Conservation (phyloP, 2,888 invertebrate genomes). For the Rhingia campestris region DNA sequence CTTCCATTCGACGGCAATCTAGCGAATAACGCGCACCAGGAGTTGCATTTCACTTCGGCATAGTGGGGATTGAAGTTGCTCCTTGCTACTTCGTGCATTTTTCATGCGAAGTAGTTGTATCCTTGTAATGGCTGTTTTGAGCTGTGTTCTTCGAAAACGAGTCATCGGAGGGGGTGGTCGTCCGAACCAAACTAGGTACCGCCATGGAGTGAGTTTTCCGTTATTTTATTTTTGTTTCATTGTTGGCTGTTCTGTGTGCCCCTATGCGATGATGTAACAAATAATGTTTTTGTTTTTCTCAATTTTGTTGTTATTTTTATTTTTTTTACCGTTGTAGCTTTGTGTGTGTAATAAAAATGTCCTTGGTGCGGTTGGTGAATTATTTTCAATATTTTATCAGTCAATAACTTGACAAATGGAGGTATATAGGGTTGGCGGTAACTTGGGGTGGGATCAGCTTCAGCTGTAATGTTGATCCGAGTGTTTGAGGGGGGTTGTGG, state of each 20-base stretch:
- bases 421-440: conserved; percentile 14
- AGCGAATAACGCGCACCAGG: conserved; percentile 70
- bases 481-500: conserved; percentile 2
- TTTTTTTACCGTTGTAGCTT: conserved; percentile 26
- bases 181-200: too few relatives aligned
- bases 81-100: conserved; percentile 62
- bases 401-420: conserved; percentile 74
- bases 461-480: conserved; percentile 26
- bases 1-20: conserved; percentile 64
- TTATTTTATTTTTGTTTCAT: conserved; percentile 59
- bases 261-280: conserved; percentile 71
- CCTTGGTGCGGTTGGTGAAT: conserved; percentile 70
- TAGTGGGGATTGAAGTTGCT: neutral
- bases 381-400: conserved; percentile 74
- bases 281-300: conserved; percentile 59
- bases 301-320: neutral
- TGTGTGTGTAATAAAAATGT: conserved; percentile 72
- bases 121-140: conserved; percentile 72
- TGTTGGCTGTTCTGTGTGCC: conserved; percentile 15
- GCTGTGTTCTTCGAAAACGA: conserved; percentile 55
- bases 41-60: conserved; percentile 50
- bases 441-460: neutral
- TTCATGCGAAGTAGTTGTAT: conserved; percentile 73
- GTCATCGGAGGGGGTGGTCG: conserved; percentile 36
- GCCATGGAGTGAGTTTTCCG: conserved; percentile 46